Base-by-base conservation (phyloP, 2,888 invertebrate species). In the Callosobruchus maculatus region DNA sequence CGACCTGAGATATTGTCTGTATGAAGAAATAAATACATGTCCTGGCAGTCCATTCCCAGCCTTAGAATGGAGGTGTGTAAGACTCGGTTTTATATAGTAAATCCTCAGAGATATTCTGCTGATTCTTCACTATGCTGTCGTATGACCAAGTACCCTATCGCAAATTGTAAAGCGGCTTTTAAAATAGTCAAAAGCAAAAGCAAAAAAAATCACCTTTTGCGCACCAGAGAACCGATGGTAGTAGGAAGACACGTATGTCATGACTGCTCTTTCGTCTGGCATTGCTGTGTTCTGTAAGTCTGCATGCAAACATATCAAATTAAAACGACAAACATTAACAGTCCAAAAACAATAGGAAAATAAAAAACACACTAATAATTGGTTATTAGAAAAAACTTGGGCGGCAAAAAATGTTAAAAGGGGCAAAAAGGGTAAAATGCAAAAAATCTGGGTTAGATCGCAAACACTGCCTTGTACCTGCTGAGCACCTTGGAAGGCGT, bases 151-250 rank as follows among this genome's bases (percentile, higher is more conserved):
- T 69, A n/a, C 1, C 21, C 69, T n/a, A 4, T 22, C 20, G 20
- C 2, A 69, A n/a, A 22, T 69, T 4, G 20, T 22, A 69, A 22
- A 20, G 22, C 22, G 13, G 49, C 9, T 49, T 49, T 13, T 1
- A 3, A 18, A 1, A 18, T 5, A 49, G 18, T 49, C 49, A 49
- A 71, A 66, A 71, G 49, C 71, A 71, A 31, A n/a, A n/a, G n/a
- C n/a, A n/a, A n/a, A n/a, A 20, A 49, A 76, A 87, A 88, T 90
- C 90, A 99, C 99, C 98, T 99, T 98, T 92, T 99, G 97, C 86
- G 97, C 97, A 88, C 99, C 99, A 89, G 98, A 97, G 93, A 99
- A 99, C 91, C 98, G 97, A 92, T 99, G 99, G 92, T 99, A 99
- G 92, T 99, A 99, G 83, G 98, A 98, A 78, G 99, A 99, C 84